Conservation (phyloP, 2,113 vertebrate genomes). For the Bolborhynchus lineola region DNA sequence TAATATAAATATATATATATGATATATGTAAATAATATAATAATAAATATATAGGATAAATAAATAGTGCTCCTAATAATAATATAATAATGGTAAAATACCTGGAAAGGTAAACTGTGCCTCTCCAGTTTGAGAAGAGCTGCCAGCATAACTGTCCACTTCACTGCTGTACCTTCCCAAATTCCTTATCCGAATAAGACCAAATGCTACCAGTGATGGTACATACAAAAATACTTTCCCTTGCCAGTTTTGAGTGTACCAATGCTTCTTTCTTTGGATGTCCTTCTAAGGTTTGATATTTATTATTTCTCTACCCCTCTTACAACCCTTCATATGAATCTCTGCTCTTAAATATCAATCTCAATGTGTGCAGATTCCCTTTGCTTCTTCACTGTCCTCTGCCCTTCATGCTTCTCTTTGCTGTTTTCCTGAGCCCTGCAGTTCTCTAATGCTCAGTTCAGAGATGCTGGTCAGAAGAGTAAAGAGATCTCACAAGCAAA, state of each 20-base stretch:
- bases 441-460: background rate
- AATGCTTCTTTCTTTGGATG: background rate
- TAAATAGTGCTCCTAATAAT: background rate
- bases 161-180: background rate
- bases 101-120: background rate
- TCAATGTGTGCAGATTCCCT: background rate
- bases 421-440: background rate
- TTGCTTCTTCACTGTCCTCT: background rate
- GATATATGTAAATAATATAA: background rate
- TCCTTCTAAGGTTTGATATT: background rate
- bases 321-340: background rate
- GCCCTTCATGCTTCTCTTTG: background rate
- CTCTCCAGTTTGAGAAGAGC: background rate
- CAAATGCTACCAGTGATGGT: background rate
- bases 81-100: background rate
- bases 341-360: background rate
- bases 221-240: background rate
- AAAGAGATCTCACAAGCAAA: background rate
- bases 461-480: background rate
- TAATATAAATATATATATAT: background rate
- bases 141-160: accelerated
- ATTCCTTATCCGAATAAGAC: background rate
- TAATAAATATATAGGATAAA: background rate
- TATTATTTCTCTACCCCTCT: background rate
- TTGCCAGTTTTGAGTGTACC: background rate